These are phyloP conservation scores for Eremobia ochroleuca DNA, from an alignment of 2,888 invertebrate genomes.

Conservation along the genomic window DNA sequence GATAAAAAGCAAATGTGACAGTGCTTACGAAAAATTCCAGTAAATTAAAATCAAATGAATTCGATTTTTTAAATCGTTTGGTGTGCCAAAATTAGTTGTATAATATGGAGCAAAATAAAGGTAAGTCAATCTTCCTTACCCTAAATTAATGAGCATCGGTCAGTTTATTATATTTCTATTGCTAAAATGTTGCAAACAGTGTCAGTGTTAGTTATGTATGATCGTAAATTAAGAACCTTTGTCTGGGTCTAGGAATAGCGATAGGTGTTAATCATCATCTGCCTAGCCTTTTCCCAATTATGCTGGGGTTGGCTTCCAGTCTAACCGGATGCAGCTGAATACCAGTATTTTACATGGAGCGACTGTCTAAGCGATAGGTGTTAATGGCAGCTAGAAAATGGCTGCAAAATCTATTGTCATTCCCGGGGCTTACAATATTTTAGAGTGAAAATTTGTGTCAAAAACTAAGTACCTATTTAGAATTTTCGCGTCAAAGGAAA, in stretches of 20 bases:
- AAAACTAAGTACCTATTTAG: neutral
- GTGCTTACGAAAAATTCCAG: constrained; percentile 69
- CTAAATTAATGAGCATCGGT: neutral
- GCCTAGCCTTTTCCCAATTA: too few species aligned
- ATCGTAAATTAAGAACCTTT: constrained; percentile 5
- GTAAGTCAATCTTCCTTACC: constrained; percentile 70
- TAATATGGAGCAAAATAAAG: constrained; percentile 86
- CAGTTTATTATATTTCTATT: neutral
- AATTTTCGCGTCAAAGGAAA: neutral
- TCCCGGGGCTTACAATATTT: neutral
- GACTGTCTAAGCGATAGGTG: neutral
- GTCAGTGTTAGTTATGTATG: neutral
- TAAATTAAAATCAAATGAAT: constrained; percentile 59
- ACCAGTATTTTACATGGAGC: too few species aligned
- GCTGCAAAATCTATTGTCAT: neutral
- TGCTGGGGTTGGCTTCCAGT: too few species aligned
- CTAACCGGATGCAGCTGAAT: too few species aligned
- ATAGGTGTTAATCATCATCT: neutral
- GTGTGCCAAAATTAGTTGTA: constrained; percentile 36
- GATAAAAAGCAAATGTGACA: constrained; percentile 82
- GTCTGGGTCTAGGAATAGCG: neutral
- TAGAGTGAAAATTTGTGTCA: neutral
- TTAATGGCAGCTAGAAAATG: neutral
- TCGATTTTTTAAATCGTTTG: constrained; percentile 45
- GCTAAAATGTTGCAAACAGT: neutral